Base-by-base conservation (phyloP, 2,888 invertebrate genomes). In the Sinodicranocentrus sp. region DNA sequence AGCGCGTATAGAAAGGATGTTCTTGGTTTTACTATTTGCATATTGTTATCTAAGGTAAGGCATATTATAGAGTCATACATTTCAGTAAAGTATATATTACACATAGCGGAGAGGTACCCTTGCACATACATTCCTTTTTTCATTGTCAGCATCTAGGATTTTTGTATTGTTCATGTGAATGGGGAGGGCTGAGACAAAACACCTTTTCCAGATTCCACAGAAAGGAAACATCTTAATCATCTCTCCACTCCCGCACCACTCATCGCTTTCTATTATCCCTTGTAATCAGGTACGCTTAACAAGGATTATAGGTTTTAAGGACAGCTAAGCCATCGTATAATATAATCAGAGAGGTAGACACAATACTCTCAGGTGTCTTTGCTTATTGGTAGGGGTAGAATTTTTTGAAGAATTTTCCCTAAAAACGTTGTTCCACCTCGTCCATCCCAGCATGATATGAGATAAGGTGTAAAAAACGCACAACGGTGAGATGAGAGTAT, bases 181-280 rank as follows among this genome's bases (percentile, higher is more conserved):
- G 79, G 79, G 79, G 79, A 79, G 73, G 80, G 80, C 67, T 80
- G 73, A 80, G 80, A 80, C 73, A 73, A 80, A 73, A 71, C 80
- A 73, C 72, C 80, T 80, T 80, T 80, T 80, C 80, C 80, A 80
- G 73, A 80, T 80, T 80, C 73, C 71, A 65, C 25, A 67, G 73
- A 80, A 80, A 80, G 65, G 23, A 73, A 80, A 80, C 80, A 28
- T 80, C 73, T 73, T 80, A 80, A 80, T 80, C 80, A 80, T 73
- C 73, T 63, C 72, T 57, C 65, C 61, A 57, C 61, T 80, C 80
- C 68, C 67, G 54, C 59, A 80, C 80, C 80, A 67, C 80, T 80
- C 73, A 72, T 73, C 80, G 61, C 79, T 79, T 79, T 26, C 70
- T 70, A 79, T 79, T 72, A 79, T 71, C 65, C 79, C 65, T 52